Base-by-base conservation (phyloP, 2,113 vertebrate species). In the Acinonyx jubatus region DNA sequence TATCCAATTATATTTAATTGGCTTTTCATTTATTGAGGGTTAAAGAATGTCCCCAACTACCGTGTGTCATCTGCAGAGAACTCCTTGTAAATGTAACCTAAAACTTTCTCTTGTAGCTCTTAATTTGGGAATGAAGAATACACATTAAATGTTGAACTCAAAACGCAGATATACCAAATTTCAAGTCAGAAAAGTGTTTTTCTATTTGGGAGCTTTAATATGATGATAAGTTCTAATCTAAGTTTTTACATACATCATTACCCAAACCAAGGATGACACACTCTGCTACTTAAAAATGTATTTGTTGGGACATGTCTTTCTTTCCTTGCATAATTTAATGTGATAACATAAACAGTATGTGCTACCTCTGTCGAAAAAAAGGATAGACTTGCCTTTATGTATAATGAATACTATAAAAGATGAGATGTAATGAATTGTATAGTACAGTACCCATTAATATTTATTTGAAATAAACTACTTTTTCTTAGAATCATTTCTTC, bases 251-350 rank as follows among this genome's bases (percentile, higher is more conserved):
- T 74, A 73, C 57, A 96, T 78, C 41, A 68, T 69, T 90, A 69
- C 73, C 19, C 57, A 85, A 98, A 76, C 41, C 71, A 96, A 96
- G 85, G 87, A 94, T 92, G 50, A 92, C 76, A 92, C 25, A 81
- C 74, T 84, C 38, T 80, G 38, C 15, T 82, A 82, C 50, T 95
- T 95, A 88, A 93, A 96, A 95, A 79, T 87, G 16, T 83, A 95
- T 95, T 86, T 95, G 38, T 93, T 79, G 91, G 89, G 89, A 96
- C 63, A 93, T 69, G 82, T 66, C 91, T 65, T 93, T 29, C 29
- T 95, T 85, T 89, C 73, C 79, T 94, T 96, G 85, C n/a, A 90
- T 79, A 92, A 87, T 94, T 96, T 92, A 96, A 87, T 90, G 15
- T 87, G 81, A 79, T 89, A 96, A 81, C 25, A 94, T 55, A 87